Conservation (phyloP, 2,113 vertebrate species). For the Hippocampus abdominalis region DNA sequence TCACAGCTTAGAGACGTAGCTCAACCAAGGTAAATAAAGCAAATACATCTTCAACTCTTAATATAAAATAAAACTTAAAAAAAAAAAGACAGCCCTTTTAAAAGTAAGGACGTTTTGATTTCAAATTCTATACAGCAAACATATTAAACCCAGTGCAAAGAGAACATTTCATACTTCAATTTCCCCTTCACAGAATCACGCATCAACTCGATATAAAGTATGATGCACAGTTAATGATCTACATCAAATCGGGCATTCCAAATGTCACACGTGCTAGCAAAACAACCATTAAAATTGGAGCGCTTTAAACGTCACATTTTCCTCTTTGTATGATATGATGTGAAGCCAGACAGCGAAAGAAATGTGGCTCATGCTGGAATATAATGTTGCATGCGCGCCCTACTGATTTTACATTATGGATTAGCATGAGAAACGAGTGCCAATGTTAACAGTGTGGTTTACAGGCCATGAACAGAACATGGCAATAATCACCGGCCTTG, state of each 20-base stretch:
- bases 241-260: conserved; percentile 23
- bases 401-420: not conserved
- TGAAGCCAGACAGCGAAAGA: not conserved
- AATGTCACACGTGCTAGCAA: not conserved
- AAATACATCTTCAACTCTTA: conserved; percentile 2
- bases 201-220: conserved; percentile 3
- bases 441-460: conserved; percentile 3
- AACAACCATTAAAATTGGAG: not conserved
- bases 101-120: conserved; percentile 15
- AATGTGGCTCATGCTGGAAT: not conserved
- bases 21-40: not conserved
- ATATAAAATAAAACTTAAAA: conserved; percentile 18
- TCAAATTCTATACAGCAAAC: conserved; percentile 57
- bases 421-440: not conserved
- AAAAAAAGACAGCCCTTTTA: conserved; percentile 15
- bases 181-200: conserved; percentile 50
- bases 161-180: conserved; percentile 62
- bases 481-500: conserved; percentile 5
- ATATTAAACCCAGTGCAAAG: conserved; percentile 68
- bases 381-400: not conserved
- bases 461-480: conserved; percentile 3
- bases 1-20: not conserved
- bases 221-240: conserved; percentile 44
- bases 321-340: not conserved
- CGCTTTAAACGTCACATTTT: not conserved